Percentiles rank a stretch among this genome's conserved stretches.
Conservation (phyloP, 1,140 invertebrate genomes). For the Planococcus citri region DNA sequence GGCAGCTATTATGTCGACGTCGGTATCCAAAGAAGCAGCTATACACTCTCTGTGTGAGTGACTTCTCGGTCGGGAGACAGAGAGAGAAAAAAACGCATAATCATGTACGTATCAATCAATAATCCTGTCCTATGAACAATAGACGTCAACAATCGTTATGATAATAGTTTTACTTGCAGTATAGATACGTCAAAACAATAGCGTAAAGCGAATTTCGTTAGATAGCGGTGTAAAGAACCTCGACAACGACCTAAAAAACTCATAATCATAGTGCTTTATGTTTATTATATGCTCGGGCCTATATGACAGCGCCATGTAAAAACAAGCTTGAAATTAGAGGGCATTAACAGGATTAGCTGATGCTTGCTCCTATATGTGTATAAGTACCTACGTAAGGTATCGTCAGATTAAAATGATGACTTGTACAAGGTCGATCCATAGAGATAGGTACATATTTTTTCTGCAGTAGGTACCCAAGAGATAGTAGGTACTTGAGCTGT, state of each 20-base stretch:
- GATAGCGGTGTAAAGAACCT: neutral
- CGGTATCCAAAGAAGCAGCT: slow-evolving; percentile 10
- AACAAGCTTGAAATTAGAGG: no score
- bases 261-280: neutral
- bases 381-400: no score
- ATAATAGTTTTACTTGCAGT: neutral
- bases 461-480: no score
- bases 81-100: slow-evolving; percentile 14
- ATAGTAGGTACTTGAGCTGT: no score
- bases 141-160: slow-evolving; percentile 14
- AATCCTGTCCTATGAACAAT: slow-evolving; percentile 15
- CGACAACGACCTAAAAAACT: slow-evolving; percentile 15
- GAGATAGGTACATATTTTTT: no score
- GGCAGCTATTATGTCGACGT: slow-evolving; percentile 17
- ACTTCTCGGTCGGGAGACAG: neutral
- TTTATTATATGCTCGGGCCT: no score
- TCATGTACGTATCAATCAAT: slow-evolving; percentile 19
- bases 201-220: slow-evolving; percentile 14
- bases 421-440: no score
- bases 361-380: no score
- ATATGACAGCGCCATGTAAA: no score
- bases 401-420: no score
- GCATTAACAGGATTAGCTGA: no score
- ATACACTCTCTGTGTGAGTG: neutral
- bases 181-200: slow-evolving; percentile 17